phyloP scores from a whole-genome alignment of 2,797 vertebrate species.

The Hyperoplus lanceolatus region DNA sequence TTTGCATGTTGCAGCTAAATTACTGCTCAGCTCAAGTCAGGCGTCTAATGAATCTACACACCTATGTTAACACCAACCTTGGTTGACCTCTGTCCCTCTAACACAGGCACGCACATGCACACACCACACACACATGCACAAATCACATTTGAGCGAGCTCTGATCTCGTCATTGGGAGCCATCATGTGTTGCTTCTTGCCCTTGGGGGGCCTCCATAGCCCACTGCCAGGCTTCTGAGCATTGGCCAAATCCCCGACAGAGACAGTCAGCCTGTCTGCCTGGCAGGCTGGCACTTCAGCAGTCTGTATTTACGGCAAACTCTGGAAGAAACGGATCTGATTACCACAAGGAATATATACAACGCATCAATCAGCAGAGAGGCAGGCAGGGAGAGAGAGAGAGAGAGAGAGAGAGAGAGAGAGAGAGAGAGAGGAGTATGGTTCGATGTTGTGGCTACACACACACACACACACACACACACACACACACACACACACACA shows the following conservation, averaged over 20 bases:
- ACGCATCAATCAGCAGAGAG: slow-evolving; percentile 74
- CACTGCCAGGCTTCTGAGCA: slow-evolving; percentile 55
- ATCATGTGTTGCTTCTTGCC: slow-evolving; percentile 52
- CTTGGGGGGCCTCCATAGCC: slow-evolving; percentile 39
- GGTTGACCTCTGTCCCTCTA: slow-evolving; percentile 37
- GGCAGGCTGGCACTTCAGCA: slow-evolving; percentile 68
- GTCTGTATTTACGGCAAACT: slow-evolving; percentile 76
- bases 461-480: slow-evolving; percentile 46
- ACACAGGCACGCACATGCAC: background rate
- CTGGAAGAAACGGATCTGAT: slow-evolving; percentile 78
- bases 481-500: slow-evolving; percentile 18
- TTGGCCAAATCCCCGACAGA: slow-evolving; percentile 66
- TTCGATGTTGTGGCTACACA: slow-evolving; percentile 62
- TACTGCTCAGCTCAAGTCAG: slow-evolving; percentile 64
- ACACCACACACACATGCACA: background rate
- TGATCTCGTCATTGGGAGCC: slow-evolving; percentile 47
- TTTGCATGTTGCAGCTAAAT: slow-evolving; percentile 75
- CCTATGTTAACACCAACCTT: slow-evolving; percentile 56
- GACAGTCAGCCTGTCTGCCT: slow-evolving; percentile 75
- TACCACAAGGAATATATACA: slow-evolving; percentile 77
- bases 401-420: slow-evolving; percentile 26
- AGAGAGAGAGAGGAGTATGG: slow-evolving; percentile 30
- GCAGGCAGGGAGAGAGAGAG: slow-evolving; percentile 42
- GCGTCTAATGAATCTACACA: slow-evolving; percentile 73
- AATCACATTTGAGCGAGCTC: slow-evolving; percentile 24